Base-by-base conservation (phyloP, 37 sponge, comb jelly and placozoan genomes). In the Theonella swinhoei region DNA sequence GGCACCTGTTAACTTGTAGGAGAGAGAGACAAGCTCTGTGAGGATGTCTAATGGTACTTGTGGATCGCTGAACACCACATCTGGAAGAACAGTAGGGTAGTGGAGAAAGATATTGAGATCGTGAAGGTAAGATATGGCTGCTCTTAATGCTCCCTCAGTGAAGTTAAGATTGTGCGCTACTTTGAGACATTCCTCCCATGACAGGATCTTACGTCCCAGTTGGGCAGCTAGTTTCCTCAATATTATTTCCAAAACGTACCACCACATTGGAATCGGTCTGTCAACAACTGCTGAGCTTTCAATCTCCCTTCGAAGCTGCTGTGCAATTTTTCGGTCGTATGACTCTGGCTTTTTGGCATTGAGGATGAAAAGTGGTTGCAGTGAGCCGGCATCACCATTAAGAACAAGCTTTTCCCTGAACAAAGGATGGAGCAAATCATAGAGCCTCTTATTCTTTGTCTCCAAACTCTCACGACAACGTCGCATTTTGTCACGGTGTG, bases 11-110 rank as follows among this genome's bases (percentile, higher is more conserved):
- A 79, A 66, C 26, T 33, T 1, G 43, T 66, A 64, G 36, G 22
- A 26, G 28, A 23, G 28, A 9, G 35, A 29, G 3, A 79, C 79
- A 37, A 79, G 79, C 66, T 79, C 66, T 39, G 68, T 32, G 14
- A 64, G 7, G 39, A 64, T 79, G 42, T 63, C 66, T 1, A 79
- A 40, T 25, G 66, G 43, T 1, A 79, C 66, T 30, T 79, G 64
- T 0, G 66, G 41, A 38, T 64, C 40, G 40, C 39, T 65, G 66
- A 79, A 79, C 3, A 79, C 66, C 20, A 42, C 38, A 1, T 59
- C 32, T 29, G 77, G 77, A 8, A 76, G 77, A 32, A 76, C 32
- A 20, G 24, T 31, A 22, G 34, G 59, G 59, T 76, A 60, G 61
- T 60, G 11, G 14, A 76, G 61, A 61, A 43, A 76, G 20, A 76